Evolutionary conservation across 2,888 invertebrate genomes (phyloP), one percentile per base, ranked within the genome.

Genomic region (Mactromeris polynyma): DNA sequence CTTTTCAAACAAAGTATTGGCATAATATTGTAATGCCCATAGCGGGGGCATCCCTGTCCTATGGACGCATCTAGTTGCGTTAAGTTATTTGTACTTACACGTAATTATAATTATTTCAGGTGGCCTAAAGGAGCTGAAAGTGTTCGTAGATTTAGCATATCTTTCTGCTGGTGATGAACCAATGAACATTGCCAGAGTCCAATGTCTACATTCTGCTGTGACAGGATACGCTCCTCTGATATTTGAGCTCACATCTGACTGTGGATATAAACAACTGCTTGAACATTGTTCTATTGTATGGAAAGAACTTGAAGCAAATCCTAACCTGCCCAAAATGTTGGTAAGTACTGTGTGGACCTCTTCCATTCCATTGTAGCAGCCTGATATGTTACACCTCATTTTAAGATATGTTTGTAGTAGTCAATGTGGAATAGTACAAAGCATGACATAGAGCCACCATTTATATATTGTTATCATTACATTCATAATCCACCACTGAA

Each of bases 201-300:
- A 94, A 85, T 95, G 94, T 87, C 92, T 96, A 6, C 95, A 95
- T 85, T 92, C 95, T 11, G 95, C 96, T 14, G 95, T 95, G 26
- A 95, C 94, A 9, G 96, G 95, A 46, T 96, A 94, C 89, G 94
- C 96, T 42, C 95, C 96, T 11, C 93, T 96, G 26, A 96, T 96
- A 78, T 96, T 96, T 91, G 95, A 95, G 79, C 89, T 95, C 19
- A 82, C 92, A 17, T 26, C 85, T 36, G 73, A 90, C 9, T 90
- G 89, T 69, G 94, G 90, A 26, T 95, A 93, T 79, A 69, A 85
- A 2, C 88, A 91, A n/a, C 93, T 96, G 77, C 83, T 95, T 31
- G 86, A 89, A 2, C 93, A 90, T n/a, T 96, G 96, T 86, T 40
- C 92, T 51, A 38, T 90, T 26, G 95, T 96, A 0, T 96, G 95